Evolutionary conservation across 2,797 vertebrate species (phyloP).

Genomic region (Bryconaethiops microstoma): DNA sequence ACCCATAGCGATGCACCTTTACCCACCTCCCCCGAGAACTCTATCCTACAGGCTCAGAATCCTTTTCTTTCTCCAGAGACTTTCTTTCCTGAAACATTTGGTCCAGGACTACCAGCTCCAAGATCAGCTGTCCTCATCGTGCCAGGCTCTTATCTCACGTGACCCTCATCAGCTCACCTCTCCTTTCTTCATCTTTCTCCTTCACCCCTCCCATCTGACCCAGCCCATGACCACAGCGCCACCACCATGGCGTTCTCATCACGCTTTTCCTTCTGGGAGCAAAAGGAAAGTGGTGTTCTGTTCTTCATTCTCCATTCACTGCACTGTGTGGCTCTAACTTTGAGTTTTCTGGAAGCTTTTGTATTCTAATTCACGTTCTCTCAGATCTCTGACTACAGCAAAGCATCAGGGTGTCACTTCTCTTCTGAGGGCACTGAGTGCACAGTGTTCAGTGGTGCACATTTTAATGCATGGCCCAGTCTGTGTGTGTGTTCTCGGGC

Average conservation of each 20-base stretch:
- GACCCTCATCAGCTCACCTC: slow-evolving; percentile 58
- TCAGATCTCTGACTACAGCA: slow-evolving; percentile 15
- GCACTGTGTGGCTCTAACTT: slow-evolving; percentile 61
- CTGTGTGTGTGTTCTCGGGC: slow-evolving; percentile 21
- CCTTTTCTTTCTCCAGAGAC: slow-evolving; percentile 52
- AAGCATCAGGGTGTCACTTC: slow-evolving; percentile 7
- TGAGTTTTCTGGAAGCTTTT: slow-evolving; percentile 44
- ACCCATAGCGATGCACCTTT: not conserved
- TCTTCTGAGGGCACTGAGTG: not conserved
- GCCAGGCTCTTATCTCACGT: slow-evolving; percentile 26
- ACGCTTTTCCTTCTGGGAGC: slow-evolving; percentile 98
- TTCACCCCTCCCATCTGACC: slow-evolving; percentile 59
- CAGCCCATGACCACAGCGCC: slow-evolving; percentile 78
- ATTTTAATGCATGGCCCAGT: slow-evolving; percentile 16
- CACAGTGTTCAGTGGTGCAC: slow-evolving; percentile 4
- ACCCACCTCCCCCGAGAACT: not conserved
- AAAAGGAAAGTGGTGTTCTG: slow-evolving; percentile 92
- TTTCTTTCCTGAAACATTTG: slow-evolving; percentile 49
- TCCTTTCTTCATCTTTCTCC: slow-evolving; percentile 68
- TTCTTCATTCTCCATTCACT: slow-evolving; percentile 58
- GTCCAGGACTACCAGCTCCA: slow-evolving; percentile 41
- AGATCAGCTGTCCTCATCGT: slow-evolving; percentile 47
- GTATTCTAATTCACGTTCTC: not conserved
- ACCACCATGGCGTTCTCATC: slow-evolving; percentile 95
- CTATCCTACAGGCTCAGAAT: slow-evolving; percentile 47